A percentile compares a stretch with the other conserved stretches of the same genome.
Evolutionary conservation across 2,888 invertebrate genomes (phyloP).

Genomic region (Bellardia bayeri): DNA sequence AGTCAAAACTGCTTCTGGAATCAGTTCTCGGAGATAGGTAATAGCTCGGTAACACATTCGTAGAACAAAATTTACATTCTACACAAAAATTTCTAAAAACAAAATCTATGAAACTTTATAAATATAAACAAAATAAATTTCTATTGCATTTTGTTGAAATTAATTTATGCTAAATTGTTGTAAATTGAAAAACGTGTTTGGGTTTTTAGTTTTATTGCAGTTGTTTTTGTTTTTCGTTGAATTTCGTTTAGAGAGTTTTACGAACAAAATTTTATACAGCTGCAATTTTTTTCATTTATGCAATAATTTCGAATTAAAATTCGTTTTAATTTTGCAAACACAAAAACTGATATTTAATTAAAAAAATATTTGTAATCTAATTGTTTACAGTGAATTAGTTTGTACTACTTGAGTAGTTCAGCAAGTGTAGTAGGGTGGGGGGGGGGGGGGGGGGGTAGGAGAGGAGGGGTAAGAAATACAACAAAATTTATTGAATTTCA

Average conservation of each 20-base stretch:
- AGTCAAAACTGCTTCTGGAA: no score
- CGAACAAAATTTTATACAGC: constrained; percentile 36
- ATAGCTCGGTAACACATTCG: no score
- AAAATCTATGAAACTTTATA: neutral
- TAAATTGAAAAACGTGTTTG: constrained; percentile 67
- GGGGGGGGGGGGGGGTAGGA: neutral
- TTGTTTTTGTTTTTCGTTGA: constrained; percentile 56
- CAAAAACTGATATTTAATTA: constrained; percentile 63
- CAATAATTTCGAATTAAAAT: constrained; percentile 49
- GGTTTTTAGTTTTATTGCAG: constrained; percentile 47
- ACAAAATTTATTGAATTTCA: constrained; percentile 64
- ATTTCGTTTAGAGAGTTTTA: constrained; percentile 52
- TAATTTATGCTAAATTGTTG: constrained; percentile 76
- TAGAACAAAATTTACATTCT: no score
- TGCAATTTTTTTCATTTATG: constrained; percentile 38
- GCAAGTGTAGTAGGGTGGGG: no score
- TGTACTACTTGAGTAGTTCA: neutral
- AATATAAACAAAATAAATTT: constrained; percentile 1
- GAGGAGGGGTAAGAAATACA: neutral
- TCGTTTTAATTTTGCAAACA: constrained; percentile 52
- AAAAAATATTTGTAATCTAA: constrained; percentile 69
- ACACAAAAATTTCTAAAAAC: constrained; percentile 10
- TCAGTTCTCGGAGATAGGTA: no score
- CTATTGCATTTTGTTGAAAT: constrained; percentile 71
- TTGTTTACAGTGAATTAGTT: constrained; percentile 68